Percentiles rank a stretch among this genome's conserved stretches.
These are phyloP conservation scores for Diuraphis noxia DNA, from an alignment of 1,140 invertebrate species.

Conservation along the genomic window DNA sequence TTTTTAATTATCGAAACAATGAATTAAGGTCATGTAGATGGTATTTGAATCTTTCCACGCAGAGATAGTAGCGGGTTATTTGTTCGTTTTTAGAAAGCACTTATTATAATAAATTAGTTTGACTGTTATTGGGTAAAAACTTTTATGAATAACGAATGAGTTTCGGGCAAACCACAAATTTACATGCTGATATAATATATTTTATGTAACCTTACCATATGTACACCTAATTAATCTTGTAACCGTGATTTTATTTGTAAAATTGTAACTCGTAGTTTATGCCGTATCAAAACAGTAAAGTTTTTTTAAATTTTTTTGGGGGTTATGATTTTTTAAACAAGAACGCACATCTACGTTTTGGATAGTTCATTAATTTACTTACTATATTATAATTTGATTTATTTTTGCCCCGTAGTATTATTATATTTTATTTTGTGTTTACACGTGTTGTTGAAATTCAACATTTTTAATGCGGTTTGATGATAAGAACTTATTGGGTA, in stretches of 20 bases:
- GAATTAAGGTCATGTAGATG: slow-evolving; percentile 14
- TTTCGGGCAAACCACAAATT: slow-evolving; percentile 14
- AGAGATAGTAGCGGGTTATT: not conserved
- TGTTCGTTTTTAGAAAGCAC: slow-evolving; percentile 28
- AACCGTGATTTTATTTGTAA: slow-evolving; percentile 15
- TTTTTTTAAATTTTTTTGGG: not conserved
- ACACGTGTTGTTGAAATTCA: not conserved
- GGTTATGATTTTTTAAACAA: not conserved
- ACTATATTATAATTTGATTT: not conserved
- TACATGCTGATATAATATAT: not conserved
- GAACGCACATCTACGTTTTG: not conserved
- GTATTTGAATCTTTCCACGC: not conserved
- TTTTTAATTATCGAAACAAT: slow-evolving; percentile 27
- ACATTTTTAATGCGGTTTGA: not conserved
- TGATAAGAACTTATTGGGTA: not conserved
- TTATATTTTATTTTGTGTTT: not conserved
- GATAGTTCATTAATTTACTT: not conserved
- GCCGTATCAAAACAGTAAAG: not conserved
- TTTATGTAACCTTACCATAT: slow-evolving; percentile 10
- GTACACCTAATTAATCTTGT: slow-evolving; percentile 3
- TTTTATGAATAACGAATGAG: not conserved
- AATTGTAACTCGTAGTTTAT: not conserved
- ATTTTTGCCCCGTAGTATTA: not conserved
- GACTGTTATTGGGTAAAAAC: not conserved
- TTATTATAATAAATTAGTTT: not conserved